These are phyloP conservation scores for Stegophylla sp. DNA, from an alignment of 2,888 invertebrate species.

Conservation along the genomic window DNA sequence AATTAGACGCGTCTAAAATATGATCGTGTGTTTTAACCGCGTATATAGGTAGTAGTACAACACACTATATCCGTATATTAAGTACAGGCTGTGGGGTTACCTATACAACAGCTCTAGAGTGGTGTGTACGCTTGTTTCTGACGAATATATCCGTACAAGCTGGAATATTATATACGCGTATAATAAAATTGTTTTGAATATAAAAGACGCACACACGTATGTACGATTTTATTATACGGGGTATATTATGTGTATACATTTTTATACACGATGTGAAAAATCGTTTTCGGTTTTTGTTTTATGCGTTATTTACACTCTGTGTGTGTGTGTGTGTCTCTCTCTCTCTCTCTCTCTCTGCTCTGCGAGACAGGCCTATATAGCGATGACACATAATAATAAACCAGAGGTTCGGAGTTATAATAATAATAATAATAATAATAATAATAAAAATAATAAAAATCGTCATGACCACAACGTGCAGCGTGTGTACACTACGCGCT, in stretches of 20 bases:
- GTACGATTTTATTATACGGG: constrained; percentile 16
- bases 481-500: too few species aligned
- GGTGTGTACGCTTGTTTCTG: background rate
- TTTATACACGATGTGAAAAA: background rate
- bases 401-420: constrained; percentile 30
- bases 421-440: constrained; percentile 30
- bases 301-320: constrained; percentile 25
- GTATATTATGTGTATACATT: background rate
- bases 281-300: constrained; percentile 47
- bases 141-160: background rate
- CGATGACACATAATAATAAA: constrained; percentile 57
- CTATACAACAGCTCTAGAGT: too few species aligned
- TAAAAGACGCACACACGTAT: background rate
- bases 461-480: constrained; percentile 33
- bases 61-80: too few species aligned
- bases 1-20: background rate
- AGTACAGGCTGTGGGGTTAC: too few species aligned
- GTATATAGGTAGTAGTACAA: too few species aligned
- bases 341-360: too few species aligned
- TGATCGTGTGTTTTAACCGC: background rate
- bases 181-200: constrained; percentile 10
- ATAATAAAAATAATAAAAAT: constrained; percentile 49
- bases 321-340: too few species aligned
- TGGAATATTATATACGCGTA: background rate
- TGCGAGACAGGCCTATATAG: background rate